Evolutionary conservation across 2,113 vertebrate species (phyloP), one percentile per base, ranked within the genome.

Genomic region (Festucalex cinctus): DNA sequence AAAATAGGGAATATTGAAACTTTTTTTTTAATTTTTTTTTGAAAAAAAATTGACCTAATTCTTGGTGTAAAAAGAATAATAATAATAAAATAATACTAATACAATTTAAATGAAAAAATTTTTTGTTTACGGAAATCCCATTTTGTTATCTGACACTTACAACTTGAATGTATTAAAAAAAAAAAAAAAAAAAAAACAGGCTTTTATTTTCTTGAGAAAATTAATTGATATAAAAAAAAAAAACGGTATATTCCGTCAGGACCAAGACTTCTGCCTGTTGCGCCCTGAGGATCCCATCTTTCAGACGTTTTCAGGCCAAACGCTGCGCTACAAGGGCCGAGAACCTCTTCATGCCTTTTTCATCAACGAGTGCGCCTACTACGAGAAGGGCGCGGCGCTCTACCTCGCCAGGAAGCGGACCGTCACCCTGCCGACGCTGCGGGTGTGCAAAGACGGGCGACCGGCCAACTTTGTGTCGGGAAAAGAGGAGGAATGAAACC

Each of bases 331-430:
- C 20, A 74, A 80, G 60, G 89, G 88, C 37, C 53, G 7, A 0
- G 83, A 88, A 61, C 70, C 88, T 26, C 86, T 91, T 22, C 87
- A 89, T 54, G 86, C 89, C 9, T 88, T 90, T 81, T 91, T 91
- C 67, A 81, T 91, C 73, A 91, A 91, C 9, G 90, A 91, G 71
- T 82, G 86, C 14, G 88, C 90, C 0, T 91, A 91, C 63, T 91
- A 91, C 1, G 88, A 91, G 68, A 91, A 91, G 65, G 84, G 84
- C 68, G 88, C 90, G 1, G 90, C 89, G 8, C 78, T 91, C 26
- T 87, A 83, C 12, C 80, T 91, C 24, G 89, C 89, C 0, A 79
- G 82, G 37, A 86, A 78, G 69, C 85, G 65, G 59, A 9, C 41
- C 0, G 81, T 90, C 48, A 59, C 14, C 58, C 35, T 91, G 26